Base-by-base conservation (phyloP, 2,797 vertebrate species). In the Bufotes viridis region DNA sequence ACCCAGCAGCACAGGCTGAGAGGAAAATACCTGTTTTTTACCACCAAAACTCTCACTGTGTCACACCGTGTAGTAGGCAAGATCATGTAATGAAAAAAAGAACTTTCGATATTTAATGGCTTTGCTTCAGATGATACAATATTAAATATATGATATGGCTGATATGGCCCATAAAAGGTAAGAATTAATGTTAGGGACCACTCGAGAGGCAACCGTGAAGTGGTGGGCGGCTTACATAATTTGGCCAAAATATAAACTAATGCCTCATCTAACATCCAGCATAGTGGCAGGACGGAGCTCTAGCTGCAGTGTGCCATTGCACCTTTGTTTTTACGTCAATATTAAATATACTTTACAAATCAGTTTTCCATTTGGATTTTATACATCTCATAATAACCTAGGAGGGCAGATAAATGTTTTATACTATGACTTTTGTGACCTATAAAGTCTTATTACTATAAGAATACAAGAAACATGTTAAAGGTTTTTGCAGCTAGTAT, bases 371-470 rank as follows among this genome's bases (percentile, higher is more conserved):
- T 67, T 78, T 65, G 24, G 84, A 57, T 49, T 53, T 70, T 81
- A 20, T 55, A 81, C 26, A 72, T 81, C 53, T 51, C n/a, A 81
- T 87, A 81, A 87, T 81, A 74, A 75, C 29, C 67, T 78, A 78
- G 57, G 60, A 78, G 58, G 57, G 80, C 42, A 67, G 86, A 87
- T 87, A 67, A 87, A 82, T 87, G 86, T 82, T 82, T 87, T 18
- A 82, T 78, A 82, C 65, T 82, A 67, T 65, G 72, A 65, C 80
- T 82, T 67, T 20, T 29, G 22, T 82, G 86, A 87, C 80, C 86
- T 82, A 26, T 87, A 53, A 34, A 51, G 34, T 60, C 42, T 61
- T 82, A 83, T 67, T 87, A 49, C 81, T 67, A 69, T 83, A 76
- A 49, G 80, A 82, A 78, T 17, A 78, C 69, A 58, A 67, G 60